phyloP scores from a whole-genome alignment of 1,140 invertebrate genomes.

The Drosophila ogumai region DNA sequence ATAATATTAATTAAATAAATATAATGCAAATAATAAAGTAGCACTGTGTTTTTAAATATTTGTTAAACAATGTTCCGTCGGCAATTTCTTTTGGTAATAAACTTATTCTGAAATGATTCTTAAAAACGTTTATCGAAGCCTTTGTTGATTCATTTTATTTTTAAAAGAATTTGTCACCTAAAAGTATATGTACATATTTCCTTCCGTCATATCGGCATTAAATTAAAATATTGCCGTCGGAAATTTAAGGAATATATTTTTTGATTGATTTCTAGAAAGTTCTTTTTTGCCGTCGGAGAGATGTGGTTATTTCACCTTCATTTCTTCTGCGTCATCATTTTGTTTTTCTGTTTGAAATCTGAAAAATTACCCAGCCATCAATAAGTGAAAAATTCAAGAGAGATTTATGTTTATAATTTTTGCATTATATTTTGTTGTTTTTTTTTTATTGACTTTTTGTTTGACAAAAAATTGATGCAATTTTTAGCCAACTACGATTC shows the following conservation, averaged over 20 bases:
- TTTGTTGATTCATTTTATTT: background rate
- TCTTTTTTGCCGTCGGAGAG: constrained; percentile 11
- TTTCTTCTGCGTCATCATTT: constrained; percentile 2
- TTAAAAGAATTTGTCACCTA: background rate
- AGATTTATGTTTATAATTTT: constrained; percentile 25
- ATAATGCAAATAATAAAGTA: no score
- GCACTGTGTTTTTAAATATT: background rate
- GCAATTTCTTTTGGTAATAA: background rate
- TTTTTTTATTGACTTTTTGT: constrained; percentile 57
- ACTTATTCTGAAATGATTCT: background rate
- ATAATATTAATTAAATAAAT: no score
- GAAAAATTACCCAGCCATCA: constrained; percentile 18
- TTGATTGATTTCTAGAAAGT: constrained; percentile 34
- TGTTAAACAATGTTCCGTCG: background rate
- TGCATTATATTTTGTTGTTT: constrained; percentile 39
- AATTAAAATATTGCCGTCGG: background rate
- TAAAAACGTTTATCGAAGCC: background rate
- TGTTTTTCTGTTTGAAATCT: background rate
- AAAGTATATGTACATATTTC: background rate
- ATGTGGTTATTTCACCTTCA: constrained; percentile 1
- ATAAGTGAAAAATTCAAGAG: constrained; percentile 3
- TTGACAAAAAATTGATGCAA: constrained; percentile 82
- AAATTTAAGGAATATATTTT: background rate
- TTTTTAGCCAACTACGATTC: constrained; percentile 63
- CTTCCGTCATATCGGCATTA: background rate